Base-by-base conservation (phyloP, 1,140 invertebrate genomes). In the Uloborus diversus region DNA sequence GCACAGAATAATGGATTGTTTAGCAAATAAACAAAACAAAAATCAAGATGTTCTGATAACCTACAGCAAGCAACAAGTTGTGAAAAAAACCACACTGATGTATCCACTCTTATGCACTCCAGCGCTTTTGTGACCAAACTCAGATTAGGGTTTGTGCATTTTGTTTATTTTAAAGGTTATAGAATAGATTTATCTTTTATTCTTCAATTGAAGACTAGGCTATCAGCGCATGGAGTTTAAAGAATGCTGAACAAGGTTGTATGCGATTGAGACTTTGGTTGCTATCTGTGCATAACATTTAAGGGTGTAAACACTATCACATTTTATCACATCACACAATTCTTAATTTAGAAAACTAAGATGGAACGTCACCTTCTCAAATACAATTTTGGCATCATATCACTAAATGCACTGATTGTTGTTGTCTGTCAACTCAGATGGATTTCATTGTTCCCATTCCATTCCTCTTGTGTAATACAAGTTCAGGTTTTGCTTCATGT, bases 281-380 rank as follows among this genome's bases (percentile, higher is more conserved):
- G 73, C 73, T 78, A 78, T 78, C 73, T 78, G 73, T 78, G 73
- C 73, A 78, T 78, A 78, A 78, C 73, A 78, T 78, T 78, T 78
- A 78, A 66, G 73, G 73, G 61, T 78, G 73, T 78, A 78, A 78
- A 78, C 73, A 78, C 73, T 78, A 78, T 78, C 73, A 78, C 73
- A 78, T 78, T 78, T 78, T 78, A 78, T 78, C 73, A 78, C 73
- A 78, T 78, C 61, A 78, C 73, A 78, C 62, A 78, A 78, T 62
- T 78, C 73, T 78, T 78, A 78, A 78, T 78, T 78, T 78, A 78
- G 73, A 78, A 78, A 78, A 78, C 73, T 78, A 78, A 78, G 73
- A 78, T 78, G 73, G 73, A 78, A 78, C 73, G 57, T 78, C 73
- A 78, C 73, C 66, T 78, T 78, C 47, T 65, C 73, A 78, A 78